These are phyloP conservation scores for Apodemus sylvaticus DNA, from an alignment of 2,113 vertebrate genomes.

Conservation along the genomic window DNA sequence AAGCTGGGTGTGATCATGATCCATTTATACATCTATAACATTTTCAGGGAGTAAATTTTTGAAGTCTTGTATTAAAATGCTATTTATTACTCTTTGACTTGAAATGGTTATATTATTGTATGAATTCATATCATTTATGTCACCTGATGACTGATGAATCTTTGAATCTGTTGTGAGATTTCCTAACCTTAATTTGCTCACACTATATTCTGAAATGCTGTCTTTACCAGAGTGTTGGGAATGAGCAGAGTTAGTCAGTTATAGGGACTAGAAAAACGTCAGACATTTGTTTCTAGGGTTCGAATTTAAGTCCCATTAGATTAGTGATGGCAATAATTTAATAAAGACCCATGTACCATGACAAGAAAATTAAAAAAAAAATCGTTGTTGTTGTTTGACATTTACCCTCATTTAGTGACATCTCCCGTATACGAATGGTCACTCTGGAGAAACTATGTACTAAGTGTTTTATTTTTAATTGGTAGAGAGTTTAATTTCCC, in stretches of 20 bases:
- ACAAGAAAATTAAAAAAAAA: constrained; percentile 46
- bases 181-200: constrained; percentile 47
- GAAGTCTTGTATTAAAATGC: not conserved
- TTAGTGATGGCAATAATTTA: constrained; percentile 66
- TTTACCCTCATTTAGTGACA: constrained; percentile 2
- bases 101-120: not conserved
- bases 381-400: constrained; percentile 10
- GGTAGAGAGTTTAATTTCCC: not conserved
- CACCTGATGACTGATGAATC: not conserved
- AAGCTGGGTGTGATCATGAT: not conserved
- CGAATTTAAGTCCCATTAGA: constrained; percentile 62
- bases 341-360: constrained; percentile 5
- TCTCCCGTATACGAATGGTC: not conserved
- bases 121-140: not conserved
- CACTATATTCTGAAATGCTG: constrained; percentile 5
- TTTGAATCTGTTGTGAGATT: not conserved
- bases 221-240: constrained; percentile 1
- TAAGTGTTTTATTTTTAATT: not conserved
- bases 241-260: constrained; percentile 45
- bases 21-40: not conserved
- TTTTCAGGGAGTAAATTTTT: not conserved
- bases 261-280: constrained; percentile 45
- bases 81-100: not conserved
- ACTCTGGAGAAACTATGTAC: not conserved
- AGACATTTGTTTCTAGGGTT: constrained; percentile 68